Conservation (phyloP, 2,888 invertebrate species). For the Oscheius sp. region DNA sequence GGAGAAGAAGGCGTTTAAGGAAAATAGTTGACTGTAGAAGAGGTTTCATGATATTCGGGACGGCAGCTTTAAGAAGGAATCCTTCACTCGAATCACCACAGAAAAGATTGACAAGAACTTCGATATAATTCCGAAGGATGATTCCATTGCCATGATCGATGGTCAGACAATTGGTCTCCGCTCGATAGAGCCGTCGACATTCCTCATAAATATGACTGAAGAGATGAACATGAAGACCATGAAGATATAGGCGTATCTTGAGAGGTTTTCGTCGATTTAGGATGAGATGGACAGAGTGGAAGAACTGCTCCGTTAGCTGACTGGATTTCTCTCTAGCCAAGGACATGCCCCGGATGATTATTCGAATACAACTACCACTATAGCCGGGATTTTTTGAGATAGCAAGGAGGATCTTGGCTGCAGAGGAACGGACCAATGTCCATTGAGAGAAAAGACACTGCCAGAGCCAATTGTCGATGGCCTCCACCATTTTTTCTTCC, state of each 20-base stretch:
- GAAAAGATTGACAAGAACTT: slow-evolving; percentile 1
- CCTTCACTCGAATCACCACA: slow-evolving; percentile 43
- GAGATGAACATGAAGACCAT: slow-evolving; percentile 48
- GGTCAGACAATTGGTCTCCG: slow-evolving; percentile 15
- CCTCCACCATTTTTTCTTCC: not conserved
- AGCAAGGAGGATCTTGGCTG: slow-evolving; percentile 36
- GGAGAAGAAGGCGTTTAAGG: slow-evolving; percentile 33
- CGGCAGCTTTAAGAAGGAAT: slow-evolving; percentile 46
- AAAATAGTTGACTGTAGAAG: slow-evolving; percentile 51
- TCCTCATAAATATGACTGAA: slow-evolving; percentile 29
- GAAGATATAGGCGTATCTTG: slow-evolving; percentile 42
- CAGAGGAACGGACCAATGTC: slow-evolving; percentile 38
- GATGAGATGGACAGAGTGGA: slow-evolving; percentile 37
- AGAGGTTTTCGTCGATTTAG: slow-evolving; percentile 35
- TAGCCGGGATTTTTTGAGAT: slow-evolving; percentile 36
- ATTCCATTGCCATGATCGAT: slow-evolving; percentile 23
- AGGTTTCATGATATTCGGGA: slow-evolving; percentile 42
- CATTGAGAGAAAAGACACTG: slow-evolving; percentile 48
- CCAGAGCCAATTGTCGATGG: slow-evolving; percentile 39
- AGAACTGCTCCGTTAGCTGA: slow-evolving; percentile 43
- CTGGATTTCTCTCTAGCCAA: slow-evolving; percentile 19
- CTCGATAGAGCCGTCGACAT: slow-evolving; percentile 34
- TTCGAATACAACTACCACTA: slow-evolving; percentile 33
- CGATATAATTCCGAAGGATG: slow-evolving; percentile 23
- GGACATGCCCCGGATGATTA: slow-evolving; percentile 37